These are phyloP conservation scores for Osmoderma eremita DNA, from an alignment of 2,888 invertebrate genomes.

Conservation along the genomic window DNA sequence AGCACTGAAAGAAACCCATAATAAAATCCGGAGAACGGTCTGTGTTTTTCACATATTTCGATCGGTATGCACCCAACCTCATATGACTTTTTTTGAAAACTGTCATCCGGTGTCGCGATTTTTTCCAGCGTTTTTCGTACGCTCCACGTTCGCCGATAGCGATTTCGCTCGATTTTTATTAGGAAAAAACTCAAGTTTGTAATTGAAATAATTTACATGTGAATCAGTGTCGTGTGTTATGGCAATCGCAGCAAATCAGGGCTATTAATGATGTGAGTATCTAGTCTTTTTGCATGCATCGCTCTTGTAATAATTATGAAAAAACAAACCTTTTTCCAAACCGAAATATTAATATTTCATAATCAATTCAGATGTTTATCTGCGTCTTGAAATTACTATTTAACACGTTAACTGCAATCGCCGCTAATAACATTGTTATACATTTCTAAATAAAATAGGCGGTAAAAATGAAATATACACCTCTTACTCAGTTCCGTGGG, in stretches of 20 bases:
- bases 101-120: constrained; percentile 31
- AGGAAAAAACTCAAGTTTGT: background rate
- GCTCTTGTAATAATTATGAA: background rate
- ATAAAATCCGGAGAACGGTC: background rate
- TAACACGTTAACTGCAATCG: background rate
- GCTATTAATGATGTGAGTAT: constrained; percentile 37
- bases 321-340: too few species aligned
- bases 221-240: constrained; percentile 30
- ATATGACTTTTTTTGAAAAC: constrained; percentile 34
- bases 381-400: background rate
- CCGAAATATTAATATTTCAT: too few species aligned
- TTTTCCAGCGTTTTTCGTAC: constrained; percentile 23
- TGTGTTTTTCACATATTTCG: constrained; percentile 4
- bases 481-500: background rate
- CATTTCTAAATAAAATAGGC: background rate
- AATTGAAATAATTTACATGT: constrained; percentile 17
- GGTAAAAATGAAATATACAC: background rate
- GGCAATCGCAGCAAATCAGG: constrained; percentile 25
- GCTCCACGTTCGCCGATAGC: background rate
- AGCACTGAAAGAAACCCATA: background rate
- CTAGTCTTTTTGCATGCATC: background rate
- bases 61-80: background rate
- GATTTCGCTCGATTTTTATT: background rate
- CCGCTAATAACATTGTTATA: too few species aligned
- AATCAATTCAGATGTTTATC: too few species aligned